Evolutionary conservation across 1,140 invertebrate species (phyloP).

Genomic region (Asbolus verrucosus): DNA sequence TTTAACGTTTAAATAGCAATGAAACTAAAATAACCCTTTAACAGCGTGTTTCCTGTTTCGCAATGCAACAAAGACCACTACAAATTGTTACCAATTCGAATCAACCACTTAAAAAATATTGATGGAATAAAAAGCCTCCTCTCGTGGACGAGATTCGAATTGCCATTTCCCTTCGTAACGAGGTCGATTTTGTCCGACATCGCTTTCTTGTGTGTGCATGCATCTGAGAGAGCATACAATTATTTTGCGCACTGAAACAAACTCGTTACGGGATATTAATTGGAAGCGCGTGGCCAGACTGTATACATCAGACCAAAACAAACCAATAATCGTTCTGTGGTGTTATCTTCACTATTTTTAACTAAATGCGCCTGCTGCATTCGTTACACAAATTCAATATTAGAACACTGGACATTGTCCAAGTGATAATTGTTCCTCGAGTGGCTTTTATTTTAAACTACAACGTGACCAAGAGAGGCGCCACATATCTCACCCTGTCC

Average conservation of each 20-base stretch:
- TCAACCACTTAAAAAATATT: background rate
- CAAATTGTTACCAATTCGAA: slow-evolving; percentile 13
- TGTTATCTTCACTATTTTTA: slow-evolving; percentile 25
- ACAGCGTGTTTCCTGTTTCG: slow-evolving; percentile 19
- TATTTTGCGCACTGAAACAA: background rate
- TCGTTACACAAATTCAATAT: slow-evolving; percentile 31
- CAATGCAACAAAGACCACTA: slow-evolving; percentile 3
- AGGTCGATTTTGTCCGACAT: no score
- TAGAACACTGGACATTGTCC: slow-evolving; percentile 36
- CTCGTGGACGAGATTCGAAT: background rate
- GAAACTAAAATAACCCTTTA: slow-evolving; percentile 28
- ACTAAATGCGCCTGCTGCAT: slow-evolving; percentile 1
- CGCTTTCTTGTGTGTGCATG: no score
- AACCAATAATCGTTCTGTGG: background rate
- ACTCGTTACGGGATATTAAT: slow-evolving; percentile 9
- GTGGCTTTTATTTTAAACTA: slow-evolving; percentile 1
- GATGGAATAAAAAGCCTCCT: no score
- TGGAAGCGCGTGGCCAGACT: slow-evolving; percentile 15
- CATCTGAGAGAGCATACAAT: no score
- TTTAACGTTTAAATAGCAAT: slow-evolving; percentile 22
- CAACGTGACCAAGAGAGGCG: slow-evolving; percentile 10
- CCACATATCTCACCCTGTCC: slow-evolving; percentile 27
- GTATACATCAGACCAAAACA: background rate
- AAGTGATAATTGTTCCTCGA: slow-evolving; percentile 39
- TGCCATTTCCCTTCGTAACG: background rate